Base-by-base conservation (phyloP, 2,888 invertebrate species). In the Sclerodermus sp. region DNA sequence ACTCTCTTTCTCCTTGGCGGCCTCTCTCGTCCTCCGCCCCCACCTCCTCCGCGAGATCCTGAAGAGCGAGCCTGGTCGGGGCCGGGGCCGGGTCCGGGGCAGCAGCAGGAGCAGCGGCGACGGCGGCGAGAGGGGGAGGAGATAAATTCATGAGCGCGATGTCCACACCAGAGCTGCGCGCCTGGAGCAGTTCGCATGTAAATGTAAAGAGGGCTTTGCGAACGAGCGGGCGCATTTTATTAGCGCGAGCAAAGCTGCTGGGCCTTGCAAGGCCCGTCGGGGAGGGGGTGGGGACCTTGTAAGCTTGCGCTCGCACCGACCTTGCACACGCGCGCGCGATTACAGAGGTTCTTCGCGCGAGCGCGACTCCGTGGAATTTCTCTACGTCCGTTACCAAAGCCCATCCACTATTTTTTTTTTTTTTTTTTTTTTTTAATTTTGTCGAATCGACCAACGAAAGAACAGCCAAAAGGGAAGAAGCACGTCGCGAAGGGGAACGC, bases 61-160 rank as follows among this genome's bases (percentile, higher is more conserved):
- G 30, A 9, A 10, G 6, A 9, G 30, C 30, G 30, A 6, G 30
- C 10, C 30, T 10, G 30, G 8, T 9, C 30, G 10, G 8, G 30
- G 6, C 6, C 30, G 36, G 18, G 10, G 42, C n/a, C 4, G 37
- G 34, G 14, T 12, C 42, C 15, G 36, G 14, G 42, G 17, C 16
- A 23, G 45, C 31, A 38, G 18, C n/a, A 37, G 12, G 42, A 32
- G 29, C 16, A 32, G 10, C n/a, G n/a, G 23, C 10, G 37, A 12
- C 14, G 47, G 29, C 37, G 44, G 38, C 39, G 42, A 42, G 41
- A 37, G 48, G 51, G 44, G 40, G 45, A 49, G 55, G 12, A 53
- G 63, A 63, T 63, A 63, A 63, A 63, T 63, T 63, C 63, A 63
- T 61, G 63, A 63, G 61, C 63, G 61, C 63, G 62, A 60, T 60